Conservation (phyloP, 2,113 vertebrate species). For the Himantopus leucocephalus region DNA sequence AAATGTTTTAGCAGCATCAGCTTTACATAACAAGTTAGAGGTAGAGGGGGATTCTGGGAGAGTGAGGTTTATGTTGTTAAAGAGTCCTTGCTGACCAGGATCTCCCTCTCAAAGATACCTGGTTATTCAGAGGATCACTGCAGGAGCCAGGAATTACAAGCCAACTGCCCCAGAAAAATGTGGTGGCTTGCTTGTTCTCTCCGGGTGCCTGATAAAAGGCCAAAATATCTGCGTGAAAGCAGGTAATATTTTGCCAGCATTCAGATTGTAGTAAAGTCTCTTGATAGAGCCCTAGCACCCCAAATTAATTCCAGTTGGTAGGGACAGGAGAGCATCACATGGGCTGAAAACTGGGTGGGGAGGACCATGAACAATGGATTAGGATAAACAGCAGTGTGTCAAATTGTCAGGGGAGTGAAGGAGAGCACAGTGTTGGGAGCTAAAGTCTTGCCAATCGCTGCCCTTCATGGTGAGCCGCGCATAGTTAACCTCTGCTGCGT, state of each 20-base stretch:
- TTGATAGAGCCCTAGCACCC: constrained; percentile 19
- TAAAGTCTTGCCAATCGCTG: background rate
- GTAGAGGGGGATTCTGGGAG: background rate
- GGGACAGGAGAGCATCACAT: constrained; percentile 51
- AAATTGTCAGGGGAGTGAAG: constrained; percentile 40
- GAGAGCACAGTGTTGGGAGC: background rate
- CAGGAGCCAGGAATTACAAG: background rate
- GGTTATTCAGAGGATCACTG: background rate
- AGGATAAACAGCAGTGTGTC: constrained; percentile 51
- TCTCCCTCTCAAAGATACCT: background rate
- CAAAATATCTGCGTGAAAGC: background rate
- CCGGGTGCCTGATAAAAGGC: background rate
- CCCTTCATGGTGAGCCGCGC: background rate
- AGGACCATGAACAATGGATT: constrained; percentile 60
- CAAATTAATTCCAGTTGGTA: constrained; percentile 64
- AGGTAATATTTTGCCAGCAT: background rate
- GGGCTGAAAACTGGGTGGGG: constrained; percentile 56
- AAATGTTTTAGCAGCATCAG: constrained; percentile 23
- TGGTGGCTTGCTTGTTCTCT: background rate
- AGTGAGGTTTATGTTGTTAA: background rate
- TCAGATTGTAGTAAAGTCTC: background rate
- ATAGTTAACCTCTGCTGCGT: background rate
- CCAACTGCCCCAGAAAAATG: background rate
- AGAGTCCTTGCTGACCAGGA: background rate
- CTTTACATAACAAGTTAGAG: background rate